Conservation (phyloP, 2,888 invertebrate species). For the Ennomos erosarius region DNA sequence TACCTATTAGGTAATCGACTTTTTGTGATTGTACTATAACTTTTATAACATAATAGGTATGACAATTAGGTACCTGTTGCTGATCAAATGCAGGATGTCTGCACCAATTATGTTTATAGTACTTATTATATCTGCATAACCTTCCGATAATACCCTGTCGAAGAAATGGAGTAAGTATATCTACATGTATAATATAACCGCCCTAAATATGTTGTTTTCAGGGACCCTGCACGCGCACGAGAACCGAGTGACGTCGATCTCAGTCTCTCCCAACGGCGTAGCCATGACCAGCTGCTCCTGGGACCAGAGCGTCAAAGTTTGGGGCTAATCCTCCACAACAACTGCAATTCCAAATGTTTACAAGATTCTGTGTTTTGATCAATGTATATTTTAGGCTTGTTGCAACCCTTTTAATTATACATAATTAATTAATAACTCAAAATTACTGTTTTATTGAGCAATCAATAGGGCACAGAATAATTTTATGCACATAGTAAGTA, state of each 20-base stretch:
- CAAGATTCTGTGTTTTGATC: neutral
- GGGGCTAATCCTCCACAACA: conserved; percentile 86
- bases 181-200: too few relatives aligned
- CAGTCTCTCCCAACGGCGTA: conserved; percentile 93
- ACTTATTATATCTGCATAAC: too few relatives aligned
- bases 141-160: too few relatives aligned
- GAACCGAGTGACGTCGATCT: conserved; percentile 94
- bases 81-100: too few relatives aligned
- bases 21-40: too few relatives aligned
- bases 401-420: conserved; percentile 12
- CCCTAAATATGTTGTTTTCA: conserved; percentile 58
- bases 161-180: too few relatives aligned
- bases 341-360: conserved; percentile 5
- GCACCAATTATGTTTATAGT: too few relatives aligned
- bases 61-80: too few relatives aligned
- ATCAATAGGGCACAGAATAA: too few relatives aligned
- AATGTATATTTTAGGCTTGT: conserved; percentile 4
- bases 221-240: conserved; percentile 93
- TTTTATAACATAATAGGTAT: too few relatives aligned
- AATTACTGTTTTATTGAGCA: neutral
- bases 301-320: conserved; percentile 94
- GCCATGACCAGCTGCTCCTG: conserved; percentile 96
- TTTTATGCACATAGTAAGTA: too few relatives aligned
- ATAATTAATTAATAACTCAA: conserved; percentile 12
- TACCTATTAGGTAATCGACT: too few relatives aligned